phyloP scores from a whole-genome alignment of 1,140 invertebrate genomes.

The Nephotettix cincticeps region DNA sequence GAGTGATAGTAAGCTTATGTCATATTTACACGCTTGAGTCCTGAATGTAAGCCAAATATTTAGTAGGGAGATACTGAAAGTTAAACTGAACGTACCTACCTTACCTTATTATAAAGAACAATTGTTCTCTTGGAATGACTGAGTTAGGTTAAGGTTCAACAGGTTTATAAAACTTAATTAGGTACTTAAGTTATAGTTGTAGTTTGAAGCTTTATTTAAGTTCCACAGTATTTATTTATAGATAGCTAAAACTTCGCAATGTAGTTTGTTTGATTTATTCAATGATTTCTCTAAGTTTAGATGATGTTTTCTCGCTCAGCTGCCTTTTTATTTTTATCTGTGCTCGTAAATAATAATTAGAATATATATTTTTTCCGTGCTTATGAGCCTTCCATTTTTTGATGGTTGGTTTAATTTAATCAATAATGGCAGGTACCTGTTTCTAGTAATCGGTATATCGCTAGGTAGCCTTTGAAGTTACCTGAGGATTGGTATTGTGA shows the following conservation, averaged over 20 bases:
- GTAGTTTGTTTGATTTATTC: background rate
- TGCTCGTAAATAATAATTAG: background rate
- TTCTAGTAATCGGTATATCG: background rate
- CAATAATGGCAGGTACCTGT: background rate
- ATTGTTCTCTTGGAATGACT: constrained; percentile 16
- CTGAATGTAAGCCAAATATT: constrained; percentile 17
- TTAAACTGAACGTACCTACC: background rate
- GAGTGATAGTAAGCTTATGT: background rate
- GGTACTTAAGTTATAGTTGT: background rate
- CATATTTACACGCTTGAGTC: background rate
- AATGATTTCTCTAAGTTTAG: background rate
- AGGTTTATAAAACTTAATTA: background rate
- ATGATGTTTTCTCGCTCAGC: background rate
- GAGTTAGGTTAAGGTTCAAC: background rate
- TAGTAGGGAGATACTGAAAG: background rate
- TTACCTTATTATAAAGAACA: background rate
- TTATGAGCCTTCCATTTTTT: background rate
- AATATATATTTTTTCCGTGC: background rate
- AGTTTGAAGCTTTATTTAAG: background rate
- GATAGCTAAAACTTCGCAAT: background rate
- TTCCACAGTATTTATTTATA: constrained; percentile 6
- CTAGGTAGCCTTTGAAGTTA: constrained; percentile 1
- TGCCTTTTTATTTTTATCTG: background rate
- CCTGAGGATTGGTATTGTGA: background rate
- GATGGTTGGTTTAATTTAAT: background rate